Conservation (phyloP, 2,888 invertebrate genomes). For the Caenorhabditis sp. region DNA sequence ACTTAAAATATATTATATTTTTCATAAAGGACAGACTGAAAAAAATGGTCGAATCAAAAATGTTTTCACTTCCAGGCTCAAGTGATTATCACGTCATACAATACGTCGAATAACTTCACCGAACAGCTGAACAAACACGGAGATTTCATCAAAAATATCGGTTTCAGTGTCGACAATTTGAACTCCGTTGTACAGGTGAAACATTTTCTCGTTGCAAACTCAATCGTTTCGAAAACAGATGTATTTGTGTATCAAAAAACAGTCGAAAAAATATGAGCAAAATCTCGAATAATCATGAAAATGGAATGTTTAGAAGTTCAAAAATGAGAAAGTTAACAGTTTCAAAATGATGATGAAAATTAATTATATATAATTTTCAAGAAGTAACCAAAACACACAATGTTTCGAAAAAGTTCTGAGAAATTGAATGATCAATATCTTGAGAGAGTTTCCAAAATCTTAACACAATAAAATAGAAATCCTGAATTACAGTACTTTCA, state of each 20-base stretch:
- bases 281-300: slow-evolving; percentile 1
- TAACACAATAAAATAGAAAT: too few relatives aligned
- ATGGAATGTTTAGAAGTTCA: neutral
- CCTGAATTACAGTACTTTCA: too few relatives aligned
- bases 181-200: slow-evolving; percentile 80
- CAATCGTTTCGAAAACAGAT: neutral
- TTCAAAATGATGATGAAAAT: too few relatives aligned
- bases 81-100: slow-evolving; percentile 88
- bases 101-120: slow-evolving; percentile 77
- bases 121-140: slow-evolving; percentile 86
- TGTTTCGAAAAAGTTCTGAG: too few relatives aligned
- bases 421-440: too few relatives aligned
- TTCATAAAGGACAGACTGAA: too few relatives aligned
- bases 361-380: too few relatives aligned
- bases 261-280: neutral
- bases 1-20: too few relatives aligned
- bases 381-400: too few relatives aligned
- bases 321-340: too few relatives aligned
- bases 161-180: slow-evolving; percentile 90
- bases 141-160: slow-evolving; percentile 93
- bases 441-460: too few relatives aligned
- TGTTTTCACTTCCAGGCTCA: slow-evolving; percentile 78
- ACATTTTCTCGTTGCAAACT: neutral
- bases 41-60: too few relatives aligned
- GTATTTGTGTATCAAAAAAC: neutral